phyloP scores from a whole-genome alignment of 2,888 invertebrate species.

The Linnaemya vulpina region DNA sequence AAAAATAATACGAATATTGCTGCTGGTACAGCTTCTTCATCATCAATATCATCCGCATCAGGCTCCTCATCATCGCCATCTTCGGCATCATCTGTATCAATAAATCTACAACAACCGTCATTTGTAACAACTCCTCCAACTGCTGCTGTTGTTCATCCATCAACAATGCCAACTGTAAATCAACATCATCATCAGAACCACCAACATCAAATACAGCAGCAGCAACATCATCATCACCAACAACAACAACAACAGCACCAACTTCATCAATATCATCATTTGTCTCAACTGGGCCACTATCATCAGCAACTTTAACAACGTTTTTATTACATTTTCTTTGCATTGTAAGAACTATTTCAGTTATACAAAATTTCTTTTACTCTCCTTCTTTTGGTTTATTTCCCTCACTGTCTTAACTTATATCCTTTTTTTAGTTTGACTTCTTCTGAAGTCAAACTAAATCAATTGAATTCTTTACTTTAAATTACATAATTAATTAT shows the following conservation, averaged over 20 bases:
- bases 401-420: conserved; percentile 54
- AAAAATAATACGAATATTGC: conserved; percentile 69
- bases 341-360: conserved; percentile 67
- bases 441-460: conserved; percentile 38
- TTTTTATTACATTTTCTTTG: conserved; percentile 69
- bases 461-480: neutral
- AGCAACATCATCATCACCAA: conserved; percentile 45
- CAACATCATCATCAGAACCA: conserved; percentile 29
- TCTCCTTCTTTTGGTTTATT: conserved; percentile 58
- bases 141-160: conserved; percentile 40
- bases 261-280: conserved; percentile 63
- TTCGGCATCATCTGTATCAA: conserved; percentile 62
- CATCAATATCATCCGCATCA: conserved; percentile 54
- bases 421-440: conserved; percentile 52
- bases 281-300: conserved; percentile 67
- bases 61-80: conserved; percentile 59
- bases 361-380: conserved; percentile 59
- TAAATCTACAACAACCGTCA: conserved; percentile 47
- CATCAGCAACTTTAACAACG: conserved; percentile 73
- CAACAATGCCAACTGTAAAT: conserved; percentile 43
- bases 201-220: conserved; percentile 28
- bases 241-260: conserved; percentile 64
- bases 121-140: conserved; percentile 49
- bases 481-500: conserved; percentile 3
- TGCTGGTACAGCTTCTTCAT: conserved; percentile 74